Base-by-base conservation (phyloP, 2,797 vertebrate species). In the Micromesistius poutassou region DNA sequence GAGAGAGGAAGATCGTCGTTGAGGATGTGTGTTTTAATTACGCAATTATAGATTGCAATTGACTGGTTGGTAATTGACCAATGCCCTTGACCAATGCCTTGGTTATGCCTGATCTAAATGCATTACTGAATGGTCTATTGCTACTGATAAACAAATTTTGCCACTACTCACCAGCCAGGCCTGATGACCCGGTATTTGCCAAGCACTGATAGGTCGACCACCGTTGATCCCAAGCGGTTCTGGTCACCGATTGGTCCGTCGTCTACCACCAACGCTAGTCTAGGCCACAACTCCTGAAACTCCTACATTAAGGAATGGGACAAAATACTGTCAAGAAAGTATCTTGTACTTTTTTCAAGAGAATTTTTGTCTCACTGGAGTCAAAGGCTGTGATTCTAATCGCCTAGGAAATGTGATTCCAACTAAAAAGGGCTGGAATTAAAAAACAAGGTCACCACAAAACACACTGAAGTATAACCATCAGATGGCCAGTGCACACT, bases 221-320 rank as follows among this genome's bases (percentile, higher is more conserved):
- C 98, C 0, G 98, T 99, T 0, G 98, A 99, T 0, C 98, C 98
- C 3, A 97, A 87, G 8, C 97, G 96, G 84, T 93, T 97, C 82
- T 94, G 88, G 30, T 95, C 94, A 76, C 94, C 96, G 81, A 96
- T 92, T 0, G 95, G 95, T 6, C 98, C 98, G 0, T 95, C 96
- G 5, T 99, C 97, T 30, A 99, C 91, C 74, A 99, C 92, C 76
- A 98, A 82, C 1, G 95, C 95, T 62, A 99, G 87, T 30, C 90
- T 93, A 79, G 97, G 94, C 98, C 97, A 99, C 76, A 99, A 91
- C 6, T 97, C 96, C 82, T 95, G 90, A 89, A 99, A 99, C 84
- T 99, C 97, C 97, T 99, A 78, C 72, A 74, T 0, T 73, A 38
- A 7, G 36, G 19, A 6, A 22, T 25, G 30, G 50, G 31, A 70